Evolutionary conservation across 2,113 vertebrate genomes (phyloP).

Genomic region (Hippocampus barbouri): DNA sequence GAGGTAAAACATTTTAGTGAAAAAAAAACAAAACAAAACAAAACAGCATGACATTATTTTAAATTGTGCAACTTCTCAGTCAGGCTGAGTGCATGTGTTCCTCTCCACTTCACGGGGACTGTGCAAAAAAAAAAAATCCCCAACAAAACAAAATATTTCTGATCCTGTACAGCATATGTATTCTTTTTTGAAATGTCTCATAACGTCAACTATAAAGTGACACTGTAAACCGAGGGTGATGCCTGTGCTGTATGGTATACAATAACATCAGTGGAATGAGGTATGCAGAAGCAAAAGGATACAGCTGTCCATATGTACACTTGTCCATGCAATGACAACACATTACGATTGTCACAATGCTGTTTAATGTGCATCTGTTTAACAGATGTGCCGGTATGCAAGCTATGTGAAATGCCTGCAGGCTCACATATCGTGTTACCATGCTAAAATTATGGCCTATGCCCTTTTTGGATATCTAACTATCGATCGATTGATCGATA

Average conservation of each 20-base stretch:
- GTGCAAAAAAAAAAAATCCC: slow-evolving; percentile 42
- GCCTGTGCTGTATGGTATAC: slow-evolving; percentile 34
- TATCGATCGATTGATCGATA: no score
- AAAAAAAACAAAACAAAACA: slow-evolving; percentile 13
- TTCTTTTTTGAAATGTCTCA: slow-evolving; percentile 45
- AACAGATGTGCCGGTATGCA: slow-evolving; percentile 23
- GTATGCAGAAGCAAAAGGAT: slow-evolving; percentile 66
- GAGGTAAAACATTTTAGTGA: slow-evolving; percentile 63
- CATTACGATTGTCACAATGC: slow-evolving; percentile 60
- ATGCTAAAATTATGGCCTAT: no score
- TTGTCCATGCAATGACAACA: slow-evolving; percentile 68
- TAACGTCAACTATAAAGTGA: slow-evolving; percentile 64
- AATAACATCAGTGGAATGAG: slow-evolving; percentile 61
- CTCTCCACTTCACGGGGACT: slow-evolving; percentile 50
- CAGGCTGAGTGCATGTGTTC: slow-evolving; percentile 61
- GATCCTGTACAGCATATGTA: slow-evolving; percentile 59
- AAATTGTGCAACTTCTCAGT: slow-evolving; percentile 60
- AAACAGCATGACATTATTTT: slow-evolving; percentile 53
- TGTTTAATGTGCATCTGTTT: slow-evolving; percentile 10
- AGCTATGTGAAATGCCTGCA: slow-evolving; percentile 63
- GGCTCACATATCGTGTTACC: slow-evolving; percentile 45
- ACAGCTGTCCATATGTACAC: slow-evolving; percentile 64
- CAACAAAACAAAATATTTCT: slow-evolving; percentile 20
- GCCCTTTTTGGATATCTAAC: no score
- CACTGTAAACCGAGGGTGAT: slow-evolving; percentile 60